Evolutionary conservation across 1,140 invertebrate genomes (phyloP), one percentile per base, ranked within the genome.

Genomic region (Papilio polyxenes): DNA sequence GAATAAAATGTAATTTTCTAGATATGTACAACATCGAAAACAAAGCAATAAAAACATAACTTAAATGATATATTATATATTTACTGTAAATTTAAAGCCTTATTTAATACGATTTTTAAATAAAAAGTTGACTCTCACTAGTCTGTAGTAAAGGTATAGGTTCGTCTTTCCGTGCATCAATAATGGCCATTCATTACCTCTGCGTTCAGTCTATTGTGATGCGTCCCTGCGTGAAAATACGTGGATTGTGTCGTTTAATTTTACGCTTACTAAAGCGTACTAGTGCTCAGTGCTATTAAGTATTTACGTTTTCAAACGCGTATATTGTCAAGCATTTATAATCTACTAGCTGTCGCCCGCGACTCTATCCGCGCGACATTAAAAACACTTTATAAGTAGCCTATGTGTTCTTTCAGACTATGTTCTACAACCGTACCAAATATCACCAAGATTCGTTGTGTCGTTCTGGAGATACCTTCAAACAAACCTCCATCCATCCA

Each of bases 171-270:
- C 48, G 10, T 48, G 17, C 48, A 49, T 51, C 75, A 23, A 49
- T 75, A n/a, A 65, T 20, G 48, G 10, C 31, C 72, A 23, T 51
- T 75, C 44, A 75, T 75, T 75, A 75, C 40, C 40, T 75, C 17
- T 5, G 56, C n/a, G 40, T 78, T 69, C 49, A 84, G 59, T 81
- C 81, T 84, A 84, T 82, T 86, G 20, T 75, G 74, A 49, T 75
- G 87, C 82, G 82, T 77, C 82, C 82, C 84, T 87, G 72, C 79
- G 83, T 75, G 79, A 80, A 85, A 83, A 84, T 82, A 79, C 80
- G 79, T 86, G 75, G 84, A 89, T 88, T 84, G 84, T 84, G 79
- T 84, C 85, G 85, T 88, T 90, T 90, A 88, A 90, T 89, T 90
- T 89, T 85, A 89, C 86, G 89, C 85, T 82, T 81, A 81, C 85